Evolutionary conservation across 2,888 invertebrate species (phyloP).

Genomic region (Crematogaster levior): DNA sequence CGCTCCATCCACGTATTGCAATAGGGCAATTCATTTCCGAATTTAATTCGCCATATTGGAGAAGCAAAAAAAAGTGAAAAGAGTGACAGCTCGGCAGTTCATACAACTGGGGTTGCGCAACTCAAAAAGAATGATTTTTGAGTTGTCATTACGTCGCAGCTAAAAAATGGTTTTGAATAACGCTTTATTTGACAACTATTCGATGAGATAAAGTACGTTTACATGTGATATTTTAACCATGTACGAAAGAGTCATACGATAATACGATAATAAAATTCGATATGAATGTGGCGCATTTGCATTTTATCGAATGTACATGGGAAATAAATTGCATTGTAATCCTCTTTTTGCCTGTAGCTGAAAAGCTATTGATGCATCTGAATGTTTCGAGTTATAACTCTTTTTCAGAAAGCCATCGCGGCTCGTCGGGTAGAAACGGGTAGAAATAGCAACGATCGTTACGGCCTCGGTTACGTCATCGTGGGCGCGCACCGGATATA

Average conservation of each 20-base stretch:
- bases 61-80: conserved; percentile 11
- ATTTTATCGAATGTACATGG: conserved; percentile 13
- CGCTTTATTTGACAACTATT: conserved; percentile 30
- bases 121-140: conserved; percentile 16
- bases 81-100: conserved; percentile 16
- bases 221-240: neutral
- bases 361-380: conserved; percentile 30
- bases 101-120: conserved; percentile 5
- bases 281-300: conserved; percentile 34
- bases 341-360: conserved; percentile 17
- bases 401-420: conserved; percentile 28
- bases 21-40: conserved; percentile 49
- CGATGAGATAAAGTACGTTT: conserved; percentile 2
- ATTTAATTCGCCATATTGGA: conserved; percentile 40
- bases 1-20: conserved; percentile 30
- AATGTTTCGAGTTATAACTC: conserved; percentile 30
- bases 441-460: conserved; percentile 35
- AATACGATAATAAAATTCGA: conserved; percentile 13
- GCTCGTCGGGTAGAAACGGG: neutral
- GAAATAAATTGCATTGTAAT: conserved; percentile 35
- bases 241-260: neutral
- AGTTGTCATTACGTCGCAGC: neutral
- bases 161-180: conserved; percentile 1
- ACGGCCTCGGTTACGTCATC: conserved; percentile 30
- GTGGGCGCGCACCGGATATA: conserved; percentile 21